A percentile compares a stretch with the other conserved stretches of the same genome.
Evolutionary conservation across 2,888 invertebrate species (phyloP).

Genomic region (Drosophila bunnanda): DNA sequence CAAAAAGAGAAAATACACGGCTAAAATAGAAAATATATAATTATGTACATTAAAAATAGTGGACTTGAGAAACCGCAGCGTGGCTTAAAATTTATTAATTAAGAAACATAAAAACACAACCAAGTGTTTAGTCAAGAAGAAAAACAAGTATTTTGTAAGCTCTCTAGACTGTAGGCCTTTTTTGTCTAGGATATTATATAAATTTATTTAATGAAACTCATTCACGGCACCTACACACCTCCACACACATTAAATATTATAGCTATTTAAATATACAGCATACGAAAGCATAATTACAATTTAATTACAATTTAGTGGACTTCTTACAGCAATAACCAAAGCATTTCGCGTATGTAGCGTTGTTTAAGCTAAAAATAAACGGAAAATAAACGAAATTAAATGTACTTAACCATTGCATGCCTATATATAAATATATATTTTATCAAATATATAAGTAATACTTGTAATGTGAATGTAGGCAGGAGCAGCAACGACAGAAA

Average conservation of each 20-base stretch:
- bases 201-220: conserved; percentile 46
- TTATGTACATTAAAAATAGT: conserved; percentile 74
- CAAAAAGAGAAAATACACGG: conserved; percentile 14
- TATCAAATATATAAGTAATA: conserved; percentile 34
- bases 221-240: conserved; percentile 22
- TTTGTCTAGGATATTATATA: conserved; percentile 35
- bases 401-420: conserved; percentile 35
- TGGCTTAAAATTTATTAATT: conserved; percentile 76
- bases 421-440: conserved; percentile 15
- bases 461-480: conserved; percentile 36
- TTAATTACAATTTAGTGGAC: conserved; percentile 69
- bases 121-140: conserved; percentile 51
- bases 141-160: conserved; percentile 15
- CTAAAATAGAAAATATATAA: conserved; percentile 9
- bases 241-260: conserved; percentile 22
- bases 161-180: conserved; percentile 11
- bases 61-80: conserved; percentile 84
- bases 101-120: conserved; percentile 18
- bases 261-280: conserved; percentile 22
- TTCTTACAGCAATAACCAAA: conserved; percentile 85
- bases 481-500: conserved; percentile 36
- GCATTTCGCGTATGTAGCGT: conserved; percentile 76
- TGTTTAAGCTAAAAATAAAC: conserved; percentile 54
- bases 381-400: conserved; percentile 38
- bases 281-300: conserved; percentile 32